Evolutionary conservation across 1,140 invertebrate genomes (phyloP).

Genomic region (Trachymyrmex septentrionalis): DNA sequence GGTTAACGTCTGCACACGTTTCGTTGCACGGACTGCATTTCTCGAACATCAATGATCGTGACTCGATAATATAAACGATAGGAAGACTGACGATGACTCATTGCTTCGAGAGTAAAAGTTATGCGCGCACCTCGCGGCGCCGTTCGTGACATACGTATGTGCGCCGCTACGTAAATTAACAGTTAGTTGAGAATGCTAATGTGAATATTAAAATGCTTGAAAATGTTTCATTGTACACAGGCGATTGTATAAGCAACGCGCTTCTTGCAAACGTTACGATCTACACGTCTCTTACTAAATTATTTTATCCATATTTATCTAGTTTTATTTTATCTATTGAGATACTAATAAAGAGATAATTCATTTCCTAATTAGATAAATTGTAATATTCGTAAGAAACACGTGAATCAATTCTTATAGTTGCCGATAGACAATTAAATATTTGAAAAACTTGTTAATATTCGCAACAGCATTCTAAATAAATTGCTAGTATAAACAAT

Average conservation of each 20-base stretch:
- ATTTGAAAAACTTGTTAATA: background rate
- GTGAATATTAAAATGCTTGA: slow-evolving; percentile 17
- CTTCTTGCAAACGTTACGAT: background rate
- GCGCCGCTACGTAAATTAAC: slow-evolving; percentile 3
- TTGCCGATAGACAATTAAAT: background rate
- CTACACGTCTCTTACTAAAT: background rate
- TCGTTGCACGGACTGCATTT: slow-evolving; percentile 7
- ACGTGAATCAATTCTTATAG: background rate
- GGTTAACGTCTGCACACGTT: slow-evolving; percentile 61
- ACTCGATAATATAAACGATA: slow-evolving; percentile 55
- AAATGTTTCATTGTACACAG: background rate
- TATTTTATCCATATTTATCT: background rate
- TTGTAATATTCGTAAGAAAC: slow-evolving; percentile 4
- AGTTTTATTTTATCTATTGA: background rate
- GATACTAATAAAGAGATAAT: slow-evolving; percentile 8
- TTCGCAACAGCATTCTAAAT: background rate
- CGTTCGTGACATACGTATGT: slow-evolving; percentile 31
- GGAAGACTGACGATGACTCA: slow-evolving; percentile 64
- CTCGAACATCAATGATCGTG: slow-evolving; percentile 64
- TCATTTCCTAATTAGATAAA: background rate
- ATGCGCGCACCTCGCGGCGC: slow-evolving; percentile 15
- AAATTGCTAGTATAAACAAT: background rate
- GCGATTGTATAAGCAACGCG: background rate
- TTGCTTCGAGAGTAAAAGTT: slow-evolving; percentile 59
- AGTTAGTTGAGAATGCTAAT: slow-evolving; percentile 8